phyloP scores from a whole-genome alignment of 2,113 vertebrate species.

The Prunella himalayana region DNA sequence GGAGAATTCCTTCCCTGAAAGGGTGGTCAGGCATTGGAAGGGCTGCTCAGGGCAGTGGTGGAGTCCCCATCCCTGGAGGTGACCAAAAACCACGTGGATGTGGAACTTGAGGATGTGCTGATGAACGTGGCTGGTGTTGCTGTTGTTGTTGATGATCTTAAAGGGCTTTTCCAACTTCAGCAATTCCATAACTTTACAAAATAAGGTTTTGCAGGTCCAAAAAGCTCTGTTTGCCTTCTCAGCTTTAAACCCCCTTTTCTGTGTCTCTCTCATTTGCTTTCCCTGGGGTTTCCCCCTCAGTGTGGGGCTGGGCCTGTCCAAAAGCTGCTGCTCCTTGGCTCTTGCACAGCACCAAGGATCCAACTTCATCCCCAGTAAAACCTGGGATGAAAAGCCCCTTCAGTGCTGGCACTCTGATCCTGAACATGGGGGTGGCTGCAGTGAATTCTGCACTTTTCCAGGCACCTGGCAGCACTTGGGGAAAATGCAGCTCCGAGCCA shows the following conservation, averaged over 20 bases:
- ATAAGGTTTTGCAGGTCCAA: background rate
- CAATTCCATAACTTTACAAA: background rate
- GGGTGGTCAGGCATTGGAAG: background rate
- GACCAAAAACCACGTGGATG: accelerated
- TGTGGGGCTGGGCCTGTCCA: background rate
- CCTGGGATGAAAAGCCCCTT: background rate
- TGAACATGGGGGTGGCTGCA: background rate
- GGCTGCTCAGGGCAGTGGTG: background rate
- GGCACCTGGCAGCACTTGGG: background rate
- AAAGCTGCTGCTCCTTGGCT: background rate
- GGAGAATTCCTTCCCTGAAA: background rate
- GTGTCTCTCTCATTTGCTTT: background rate
- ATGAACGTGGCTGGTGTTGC: accelerated
- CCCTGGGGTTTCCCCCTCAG: background rate
- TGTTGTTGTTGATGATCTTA: background rate
- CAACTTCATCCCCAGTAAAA: background rate
- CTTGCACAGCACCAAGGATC: accelerated
- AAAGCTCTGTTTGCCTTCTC: background rate
- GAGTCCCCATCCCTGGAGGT: background rate
- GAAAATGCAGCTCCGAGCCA: background rate
- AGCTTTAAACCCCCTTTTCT: background rate
- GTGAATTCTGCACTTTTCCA: background rate
- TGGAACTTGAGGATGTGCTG: background rate
- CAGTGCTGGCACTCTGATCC: background rate
- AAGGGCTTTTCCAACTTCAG: background rate